Conservation (phyloP, 2,888 invertebrate species). For the Leuctra nigra region DNA sequence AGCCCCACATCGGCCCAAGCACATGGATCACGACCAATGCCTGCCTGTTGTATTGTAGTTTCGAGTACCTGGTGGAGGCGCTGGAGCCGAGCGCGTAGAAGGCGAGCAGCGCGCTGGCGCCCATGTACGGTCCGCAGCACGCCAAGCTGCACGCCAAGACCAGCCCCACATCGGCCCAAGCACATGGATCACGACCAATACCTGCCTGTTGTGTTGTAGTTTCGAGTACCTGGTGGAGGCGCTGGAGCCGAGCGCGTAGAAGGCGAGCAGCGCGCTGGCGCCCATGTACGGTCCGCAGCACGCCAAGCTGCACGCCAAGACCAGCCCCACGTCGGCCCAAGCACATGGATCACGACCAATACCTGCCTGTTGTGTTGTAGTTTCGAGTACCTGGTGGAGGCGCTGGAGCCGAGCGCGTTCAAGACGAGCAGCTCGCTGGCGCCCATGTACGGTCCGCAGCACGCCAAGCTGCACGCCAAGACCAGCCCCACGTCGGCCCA, state of each 20-base stretch:
- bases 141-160: background rate
- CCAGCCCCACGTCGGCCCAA: background rate
- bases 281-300: background rate
- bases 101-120: background rate
- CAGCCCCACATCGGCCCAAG: background rate
- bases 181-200: background rate
- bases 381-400: conserved; percentile 31
- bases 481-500: conserved; percentile 44
- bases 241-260: background rate
- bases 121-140: background rate
- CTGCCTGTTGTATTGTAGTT: no score
- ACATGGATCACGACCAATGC: background rate
- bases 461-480: conserved; percentile 45
- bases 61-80: background rate
- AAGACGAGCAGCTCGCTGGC: conserved; percentile 46
- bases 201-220: no score
- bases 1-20: background rate
- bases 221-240: background rate
- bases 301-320: background rate
- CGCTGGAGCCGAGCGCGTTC: conserved; percentile 48
- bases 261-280: background rate
- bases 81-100: background rate
- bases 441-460: conserved; percentile 42
- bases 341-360: background rate
- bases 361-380: background rate